Conservation (phyloP, 2,797 vertebrate genomes). For the Semaprochilodus insignis region DNA sequence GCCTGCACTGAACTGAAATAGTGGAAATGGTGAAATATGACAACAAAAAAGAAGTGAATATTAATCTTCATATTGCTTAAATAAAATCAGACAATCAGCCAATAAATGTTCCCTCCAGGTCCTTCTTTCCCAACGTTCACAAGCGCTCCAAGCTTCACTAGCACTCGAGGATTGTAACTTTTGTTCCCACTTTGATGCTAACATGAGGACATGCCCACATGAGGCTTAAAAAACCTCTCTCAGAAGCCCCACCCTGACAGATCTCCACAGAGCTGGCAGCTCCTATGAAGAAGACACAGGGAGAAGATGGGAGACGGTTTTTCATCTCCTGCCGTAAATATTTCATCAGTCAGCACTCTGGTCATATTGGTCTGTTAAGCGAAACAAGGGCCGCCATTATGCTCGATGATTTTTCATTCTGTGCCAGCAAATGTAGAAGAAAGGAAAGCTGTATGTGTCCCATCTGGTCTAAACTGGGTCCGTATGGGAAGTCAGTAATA, state of each 20-base stretch:
- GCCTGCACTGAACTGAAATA: too few relatives aligned
- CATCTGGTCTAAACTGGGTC: conserved; percentile 43
- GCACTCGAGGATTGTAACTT: not conserved
- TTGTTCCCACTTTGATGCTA: not conserved
- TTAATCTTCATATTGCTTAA: too few relatives aligned
- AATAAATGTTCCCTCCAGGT: not conserved
- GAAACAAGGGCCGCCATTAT: conserved; percentile 32
- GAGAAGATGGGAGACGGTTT: not conserved
- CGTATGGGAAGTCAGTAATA: conserved; percentile 28
- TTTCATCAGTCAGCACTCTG: conserved; percentile 25
- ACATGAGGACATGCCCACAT: not conserved
- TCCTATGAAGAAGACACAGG: not conserved
- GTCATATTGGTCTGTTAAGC: conserved; percentile 3
- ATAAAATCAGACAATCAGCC: not conserved
- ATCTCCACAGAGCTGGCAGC: not conserved
- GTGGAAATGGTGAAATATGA: too few relatives aligned
- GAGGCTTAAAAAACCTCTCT: not conserved
- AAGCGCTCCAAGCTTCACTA: not conserved
- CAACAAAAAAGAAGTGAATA: too few relatives aligned
- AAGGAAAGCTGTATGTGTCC: conserved; percentile 3
- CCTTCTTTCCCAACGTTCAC: not conserved
- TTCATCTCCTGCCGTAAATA: conserved; percentile 3
- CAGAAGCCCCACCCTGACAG: not conserved
- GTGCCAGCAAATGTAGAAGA: conserved; percentile 10
- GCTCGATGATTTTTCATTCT: not conserved